Percentiles rank a stretch among this genome's conserved stretches.
Evolutionary conservation across 2,113 vertebrate species (phyloP).

Genomic region (Sylvia atricapilla): DNA sequence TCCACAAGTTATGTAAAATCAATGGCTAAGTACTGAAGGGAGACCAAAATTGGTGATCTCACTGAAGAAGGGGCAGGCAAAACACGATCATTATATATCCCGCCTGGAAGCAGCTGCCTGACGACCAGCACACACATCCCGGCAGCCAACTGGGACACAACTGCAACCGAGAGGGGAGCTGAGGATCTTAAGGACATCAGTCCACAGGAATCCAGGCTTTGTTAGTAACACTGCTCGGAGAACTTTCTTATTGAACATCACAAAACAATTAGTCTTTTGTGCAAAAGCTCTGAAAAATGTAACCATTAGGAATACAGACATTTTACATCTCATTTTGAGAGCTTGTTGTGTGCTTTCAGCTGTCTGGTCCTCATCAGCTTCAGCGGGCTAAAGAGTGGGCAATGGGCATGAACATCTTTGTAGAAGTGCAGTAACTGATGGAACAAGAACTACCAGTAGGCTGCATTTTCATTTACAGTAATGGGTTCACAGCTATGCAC

Average conservation of each 20-base stretch:
- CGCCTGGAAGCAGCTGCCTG: background rate
- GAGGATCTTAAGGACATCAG: conserved; percentile 34
- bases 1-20: conserved; percentile 57
- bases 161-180: background rate
- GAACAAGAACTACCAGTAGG: background rate
- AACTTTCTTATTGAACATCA: background rate
- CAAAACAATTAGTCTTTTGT: background rate
- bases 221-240: background rate
- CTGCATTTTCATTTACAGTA: background rate
- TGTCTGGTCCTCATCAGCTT: background rate
- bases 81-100: background rate
- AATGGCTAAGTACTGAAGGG: background rate
- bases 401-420: background rate
- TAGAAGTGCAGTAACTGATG: background rate
- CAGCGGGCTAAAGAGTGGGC: background rate
- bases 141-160: conserved; percentile 6
- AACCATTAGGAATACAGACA: background rate
- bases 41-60: conserved; percentile 42
- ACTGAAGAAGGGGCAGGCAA: background rate
- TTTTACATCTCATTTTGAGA: background rate
- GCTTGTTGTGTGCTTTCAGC: background rate
- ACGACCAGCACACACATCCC: background rate
- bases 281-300: background rate
- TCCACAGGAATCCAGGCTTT: conserved; percentile 23
- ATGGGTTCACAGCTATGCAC: background rate